phyloP scores from a whole-genome alignment of 2,113 vertebrate species.

The Toxotes chatareus region DNA sequence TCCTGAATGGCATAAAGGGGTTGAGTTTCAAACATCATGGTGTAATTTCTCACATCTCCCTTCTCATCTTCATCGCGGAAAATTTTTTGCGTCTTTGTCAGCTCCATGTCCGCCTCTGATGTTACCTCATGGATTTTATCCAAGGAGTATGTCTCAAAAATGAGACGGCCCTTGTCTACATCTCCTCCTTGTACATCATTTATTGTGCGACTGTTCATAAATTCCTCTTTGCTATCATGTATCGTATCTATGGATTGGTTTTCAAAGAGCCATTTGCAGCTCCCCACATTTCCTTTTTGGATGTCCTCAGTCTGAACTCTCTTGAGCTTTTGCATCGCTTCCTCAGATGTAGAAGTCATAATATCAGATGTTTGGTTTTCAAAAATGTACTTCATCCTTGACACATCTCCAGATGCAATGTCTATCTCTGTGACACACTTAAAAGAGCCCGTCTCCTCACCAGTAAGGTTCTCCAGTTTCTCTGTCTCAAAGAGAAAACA shows the following conservation, averaged over 20 bases:
- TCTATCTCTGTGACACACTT: slow-evolving; percentile 88
- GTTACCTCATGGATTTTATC: slow-evolving; percentile 89
- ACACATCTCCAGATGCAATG: slow-evolving; percentile 90
- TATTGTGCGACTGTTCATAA: slow-evolving; percentile 80
- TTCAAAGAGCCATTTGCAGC: slow-evolving; percentile 92
- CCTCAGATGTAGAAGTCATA: slow-evolving; percentile 88
- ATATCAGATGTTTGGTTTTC: slow-evolving; percentile 90
- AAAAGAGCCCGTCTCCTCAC: slow-evolving; percentile 82
- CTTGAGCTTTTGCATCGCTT: slow-evolving; percentile 87
- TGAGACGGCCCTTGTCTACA: slow-evolving; percentile 89
- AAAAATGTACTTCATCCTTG: slow-evolving; percentile 90
- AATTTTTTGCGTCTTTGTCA: slow-evolving; percentile 76
- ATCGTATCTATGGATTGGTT: slow-evolving; percentile 89
- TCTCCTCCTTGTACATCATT: slow-evolving; percentile 90
- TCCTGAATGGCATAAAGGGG: slow-evolving; percentile 93
- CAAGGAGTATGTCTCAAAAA: slow-evolving; percentile 91
- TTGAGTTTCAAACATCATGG: slow-evolving; percentile 93
- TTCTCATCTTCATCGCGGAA: slow-evolving; percentile 85
- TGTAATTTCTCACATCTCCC: slow-evolving; percentile 90
- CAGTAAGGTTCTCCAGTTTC: slow-evolving; percentile 87
- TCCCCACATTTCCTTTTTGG: slow-evolving; percentile 90
- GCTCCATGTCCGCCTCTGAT: slow-evolving; percentile 75
- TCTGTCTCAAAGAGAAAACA: slow-evolving; percentile 93
- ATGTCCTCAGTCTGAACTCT: slow-evolving; percentile 87
- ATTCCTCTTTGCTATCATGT: slow-evolving; percentile 78